These are phyloP conservation scores for Galaxias olidus DNA, from an alignment of 2,797 vertebrate species.

Conservation along the genomic window DNA sequence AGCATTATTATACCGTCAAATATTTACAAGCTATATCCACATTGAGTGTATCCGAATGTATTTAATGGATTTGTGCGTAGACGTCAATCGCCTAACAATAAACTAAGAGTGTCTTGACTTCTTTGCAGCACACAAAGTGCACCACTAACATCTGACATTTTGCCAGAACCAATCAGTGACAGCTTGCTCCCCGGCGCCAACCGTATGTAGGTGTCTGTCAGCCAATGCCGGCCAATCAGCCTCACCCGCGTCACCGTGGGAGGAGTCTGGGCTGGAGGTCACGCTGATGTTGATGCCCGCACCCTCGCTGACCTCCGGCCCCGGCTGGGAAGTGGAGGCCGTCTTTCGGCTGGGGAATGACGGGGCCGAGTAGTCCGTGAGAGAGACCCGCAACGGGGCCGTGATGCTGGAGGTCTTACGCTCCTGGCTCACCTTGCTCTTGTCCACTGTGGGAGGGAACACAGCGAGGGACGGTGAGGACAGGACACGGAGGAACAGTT, in stretches of 20 bases:
- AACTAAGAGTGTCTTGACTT: too few species aligned
- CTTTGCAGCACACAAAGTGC: too few species aligned
- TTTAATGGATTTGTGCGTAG: too few species aligned
- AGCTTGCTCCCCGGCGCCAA: too few species aligned
- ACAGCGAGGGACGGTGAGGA: background rate
- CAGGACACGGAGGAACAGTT: background rate
- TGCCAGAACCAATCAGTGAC: too few species aligned
- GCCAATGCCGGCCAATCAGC: background rate
- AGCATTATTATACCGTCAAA: too few species aligned
- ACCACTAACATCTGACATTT: too few species aligned
- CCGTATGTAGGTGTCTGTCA: background rate
- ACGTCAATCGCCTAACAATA: too few species aligned
- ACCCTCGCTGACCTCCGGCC: constrained; percentile 50
- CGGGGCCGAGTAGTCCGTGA: constrained; percentile 38
- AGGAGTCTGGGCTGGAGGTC: constrained; percentile 56
- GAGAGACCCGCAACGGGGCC: constrained; percentile 26
- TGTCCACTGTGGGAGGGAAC: constrained; percentile 56
- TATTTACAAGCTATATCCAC: too few species aligned
- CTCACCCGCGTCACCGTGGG: constrained; percentile 56
- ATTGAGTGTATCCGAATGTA: too few species aligned
- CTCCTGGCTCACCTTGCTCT: constrained; percentile 54
- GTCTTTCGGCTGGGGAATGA: constrained; percentile 50
- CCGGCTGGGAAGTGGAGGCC: constrained; percentile 17
- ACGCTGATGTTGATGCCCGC: constrained; percentile 45
- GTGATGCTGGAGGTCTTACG: constrained; percentile 41